phyloP scores from a whole-genome alignment of 2,888 invertebrate genomes.

The Metopia argyrocephala region DNA sequence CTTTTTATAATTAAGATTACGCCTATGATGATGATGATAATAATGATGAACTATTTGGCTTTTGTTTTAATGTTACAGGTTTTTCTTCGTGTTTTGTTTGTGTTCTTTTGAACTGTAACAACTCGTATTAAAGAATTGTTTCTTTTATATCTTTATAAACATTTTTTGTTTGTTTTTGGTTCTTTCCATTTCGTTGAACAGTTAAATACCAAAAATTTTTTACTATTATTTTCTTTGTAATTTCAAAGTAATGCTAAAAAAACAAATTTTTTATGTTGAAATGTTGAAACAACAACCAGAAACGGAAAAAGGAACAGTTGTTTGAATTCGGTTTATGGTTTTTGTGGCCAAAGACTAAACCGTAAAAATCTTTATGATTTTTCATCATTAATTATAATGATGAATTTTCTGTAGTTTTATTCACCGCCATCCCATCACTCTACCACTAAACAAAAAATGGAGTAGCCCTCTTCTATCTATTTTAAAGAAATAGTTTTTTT shows the following conservation, averaged over 20 bases:
- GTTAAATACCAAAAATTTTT: constrained; percentile 42
- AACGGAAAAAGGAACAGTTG: not conserved
- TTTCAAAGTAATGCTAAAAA: not conserved
- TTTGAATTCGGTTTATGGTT: constrained; percentile 24
- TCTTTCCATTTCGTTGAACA: constrained; percentile 45
- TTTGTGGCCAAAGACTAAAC: constrained; percentile 26
- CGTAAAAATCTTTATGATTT: constrained; percentile 31
- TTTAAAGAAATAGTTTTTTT: too few relatives aligned
- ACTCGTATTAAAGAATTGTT: not conserved
- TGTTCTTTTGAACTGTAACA: not conserved
- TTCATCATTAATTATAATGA: constrained; percentile 51
- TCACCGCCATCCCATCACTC: not conserved
- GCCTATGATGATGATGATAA: not conserved
- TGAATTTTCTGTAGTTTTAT: constrained; percentile 26
- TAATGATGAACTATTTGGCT: constrained; percentile 2
- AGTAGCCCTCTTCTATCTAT: not conserved
- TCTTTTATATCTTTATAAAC: not conserved
- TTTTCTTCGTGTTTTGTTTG: not conserved
- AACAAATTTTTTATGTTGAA: not conserved
- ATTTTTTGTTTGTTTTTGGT: constrained; percentile 11
- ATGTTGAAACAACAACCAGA: not conserved
- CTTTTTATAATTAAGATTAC: not conserved
- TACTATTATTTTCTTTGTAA: not conserved
- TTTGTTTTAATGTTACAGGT: constrained; percentile 3
- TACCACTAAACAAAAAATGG: not conserved